These are phyloP conservation scores for Myotis davidii DNA, from an alignment of 2,113 vertebrate species.

Conservation along the genomic window DNA sequence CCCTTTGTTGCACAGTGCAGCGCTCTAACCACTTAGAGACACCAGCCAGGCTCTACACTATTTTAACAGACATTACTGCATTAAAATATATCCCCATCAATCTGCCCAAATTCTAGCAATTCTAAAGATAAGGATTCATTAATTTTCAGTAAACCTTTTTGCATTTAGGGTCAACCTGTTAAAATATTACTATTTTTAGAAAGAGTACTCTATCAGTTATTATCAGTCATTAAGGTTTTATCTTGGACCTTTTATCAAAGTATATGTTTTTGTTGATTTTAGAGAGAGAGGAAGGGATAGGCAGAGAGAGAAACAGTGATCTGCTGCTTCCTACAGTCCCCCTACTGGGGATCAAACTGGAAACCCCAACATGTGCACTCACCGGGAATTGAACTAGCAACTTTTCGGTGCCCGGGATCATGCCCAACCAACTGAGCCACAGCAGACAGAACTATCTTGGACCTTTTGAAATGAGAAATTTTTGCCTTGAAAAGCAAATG, in stretches of 20 bases:
- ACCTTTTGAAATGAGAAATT: conserved; percentile 33
- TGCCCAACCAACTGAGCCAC: no score
- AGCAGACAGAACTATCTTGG: neutral
- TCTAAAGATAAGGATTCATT: neutral
- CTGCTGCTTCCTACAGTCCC: no score
- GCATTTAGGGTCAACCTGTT: neutral
- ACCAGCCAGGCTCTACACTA: neutral
- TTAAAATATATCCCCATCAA: neutral
- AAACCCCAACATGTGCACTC: no score
- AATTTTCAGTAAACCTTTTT: neutral
- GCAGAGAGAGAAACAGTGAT: no score
- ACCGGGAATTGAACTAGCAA: no score
- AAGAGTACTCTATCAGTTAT: neutral
- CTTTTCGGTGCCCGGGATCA: no score
- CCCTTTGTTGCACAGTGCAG: no score
- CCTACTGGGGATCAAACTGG: no score
- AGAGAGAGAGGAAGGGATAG: no score
- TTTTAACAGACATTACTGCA: neutral
- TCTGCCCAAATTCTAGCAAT: conserved; percentile 1
- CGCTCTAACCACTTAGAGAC: no score
- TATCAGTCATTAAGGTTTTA: neutral
- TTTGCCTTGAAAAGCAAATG: neutral
- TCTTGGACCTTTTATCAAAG: neutral
- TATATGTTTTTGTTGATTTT: no score
- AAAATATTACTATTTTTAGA: neutral